Percentiles rank a stretch among this genome's conserved stretches.
phyloP scores from a whole-genome alignment of 2,888 invertebrate genomes.

The Standfussiana lucernea region DNA sequence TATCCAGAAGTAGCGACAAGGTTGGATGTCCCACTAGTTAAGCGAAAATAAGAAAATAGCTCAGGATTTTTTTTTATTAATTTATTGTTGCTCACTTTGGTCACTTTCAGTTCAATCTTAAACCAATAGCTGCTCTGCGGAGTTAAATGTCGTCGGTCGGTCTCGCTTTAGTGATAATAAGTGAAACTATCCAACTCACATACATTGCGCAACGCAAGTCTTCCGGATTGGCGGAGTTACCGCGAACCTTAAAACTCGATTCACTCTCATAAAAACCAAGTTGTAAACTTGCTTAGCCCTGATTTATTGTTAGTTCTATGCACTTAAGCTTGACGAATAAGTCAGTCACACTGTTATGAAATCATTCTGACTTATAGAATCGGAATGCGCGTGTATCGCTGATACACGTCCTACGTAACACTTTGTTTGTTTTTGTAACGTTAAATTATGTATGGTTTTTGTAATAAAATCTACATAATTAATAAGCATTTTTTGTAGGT shows the following conservation, averaged over 20 bases:
- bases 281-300: constrained; percentile 7
- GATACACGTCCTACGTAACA: constrained; percentile 25
- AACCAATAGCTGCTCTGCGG: not conserved
- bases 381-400: constrained; percentile 37
- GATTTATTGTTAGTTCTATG: constrained; percentile 25
- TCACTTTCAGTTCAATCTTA: not conserved
- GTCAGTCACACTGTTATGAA: constrained; percentile 36
- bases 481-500: not conserved
- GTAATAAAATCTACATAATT: constrained; percentile 24
- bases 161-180: constrained; percentile 25
- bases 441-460: constrained; percentile 6
- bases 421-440: constrained; percentile 37
- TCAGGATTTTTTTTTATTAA: not conserved
- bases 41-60: not conserved
- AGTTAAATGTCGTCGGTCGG: constrained; percentile 1
- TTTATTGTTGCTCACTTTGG: not conserved
- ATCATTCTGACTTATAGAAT: constrained; percentile 39
- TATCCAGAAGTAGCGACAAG: not conserved
- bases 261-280: constrained; percentile 13
- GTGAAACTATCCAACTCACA: constrained; percentile 42
- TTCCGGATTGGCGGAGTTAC: constrained; percentile 37
- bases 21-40: not conserved
- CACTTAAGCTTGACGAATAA: constrained; percentile 36
- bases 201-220: constrained; percentile 50
- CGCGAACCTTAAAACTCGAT: constrained; percentile 6